Evolutionary conservation across 2,888 invertebrate genomes (phyloP), one percentile per base, ranked within the genome.

Genomic region (Parnassius mnemosyne): DNA sequence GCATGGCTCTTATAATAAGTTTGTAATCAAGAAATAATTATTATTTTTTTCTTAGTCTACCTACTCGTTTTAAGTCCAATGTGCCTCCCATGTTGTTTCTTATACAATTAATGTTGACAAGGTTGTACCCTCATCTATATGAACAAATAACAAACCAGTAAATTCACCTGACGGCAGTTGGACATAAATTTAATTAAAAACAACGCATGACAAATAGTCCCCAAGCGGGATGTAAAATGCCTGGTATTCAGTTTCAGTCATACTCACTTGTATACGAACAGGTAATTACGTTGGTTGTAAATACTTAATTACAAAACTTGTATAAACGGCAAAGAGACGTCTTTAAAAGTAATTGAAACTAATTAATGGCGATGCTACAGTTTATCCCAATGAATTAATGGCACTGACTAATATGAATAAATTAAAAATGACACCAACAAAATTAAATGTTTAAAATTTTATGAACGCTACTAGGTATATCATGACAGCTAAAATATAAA

Each of bases 401-500:
- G 3, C 9, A 9, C n/a, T 25, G 13, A 20, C 47, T 12, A 34
- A 42, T 42, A 61, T 53, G 42, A 61, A 61, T 46, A 52, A 10
- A 47, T 43, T 11, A 43, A 11, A 10, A 13, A 42, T n/a, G 13
- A 42, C 43, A 60, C 42, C 20, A 62, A 12, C 53, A 54, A 63
- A 51, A 55, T 46, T 51, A 51, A 46, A 34, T 52, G 25, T 60
- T 34, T 25, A 44, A 63, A 63, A 51, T 42, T 54, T 63, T 54
- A 58, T 16, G 50, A 12, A 51, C n/a, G 16, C 34, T 51, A 44
- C 43, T 50, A n/a, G n/a, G n/a, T n/a, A 51, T 43, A 58, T 55
- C 54, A 53, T 42, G 11, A 60, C 63, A 20, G 34, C 53, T 50
- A 41, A 51, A 62, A 51, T 16, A 63, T 25, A 50, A 57, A 63